Evolutionary conservation across 2,797 vertebrate genomes (phyloP).

Genomic region (Bucorvus abyssinicus): DNA sequence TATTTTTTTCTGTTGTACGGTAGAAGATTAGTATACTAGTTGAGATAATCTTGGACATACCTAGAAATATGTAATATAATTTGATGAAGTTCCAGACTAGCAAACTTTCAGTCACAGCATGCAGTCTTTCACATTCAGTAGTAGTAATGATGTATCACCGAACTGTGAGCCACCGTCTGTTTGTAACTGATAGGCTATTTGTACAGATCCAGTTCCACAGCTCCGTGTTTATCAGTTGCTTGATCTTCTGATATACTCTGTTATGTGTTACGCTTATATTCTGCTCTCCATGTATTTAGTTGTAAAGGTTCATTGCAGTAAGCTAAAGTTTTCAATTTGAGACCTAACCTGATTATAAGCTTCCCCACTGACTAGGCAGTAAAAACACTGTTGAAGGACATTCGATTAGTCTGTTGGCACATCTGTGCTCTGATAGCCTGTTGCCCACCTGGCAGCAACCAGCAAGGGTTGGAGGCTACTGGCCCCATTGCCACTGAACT

Average conservation of each 20-base stretch:
- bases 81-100: background rate
- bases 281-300: background rate
- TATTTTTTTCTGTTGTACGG: background rate
- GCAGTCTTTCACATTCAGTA: background rate
- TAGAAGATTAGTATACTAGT: background rate
- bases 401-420: background rate
- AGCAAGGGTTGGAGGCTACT: background rate
- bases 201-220: background rate
- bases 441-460: accelerated
- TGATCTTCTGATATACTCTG: background rate
- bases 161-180: background rate
- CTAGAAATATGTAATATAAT: background rate
- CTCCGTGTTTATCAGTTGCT: background rate
- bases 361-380: background rate
- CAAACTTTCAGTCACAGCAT: background rate
- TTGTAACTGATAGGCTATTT: background rate
- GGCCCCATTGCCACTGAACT: background rate
- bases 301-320: background rate
- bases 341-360: background rate
- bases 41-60: background rate
- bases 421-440: background rate
- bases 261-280: too few relatives aligned
- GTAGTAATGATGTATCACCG: background rate
- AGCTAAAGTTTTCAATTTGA: background rate
- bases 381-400: background rate